These are phyloP conservation scores for Chondrilla cf. caribensis DNA, from an alignment of 37 sponge, comb jelly and placozoan species.

Conservation along the genomic window DNA sequence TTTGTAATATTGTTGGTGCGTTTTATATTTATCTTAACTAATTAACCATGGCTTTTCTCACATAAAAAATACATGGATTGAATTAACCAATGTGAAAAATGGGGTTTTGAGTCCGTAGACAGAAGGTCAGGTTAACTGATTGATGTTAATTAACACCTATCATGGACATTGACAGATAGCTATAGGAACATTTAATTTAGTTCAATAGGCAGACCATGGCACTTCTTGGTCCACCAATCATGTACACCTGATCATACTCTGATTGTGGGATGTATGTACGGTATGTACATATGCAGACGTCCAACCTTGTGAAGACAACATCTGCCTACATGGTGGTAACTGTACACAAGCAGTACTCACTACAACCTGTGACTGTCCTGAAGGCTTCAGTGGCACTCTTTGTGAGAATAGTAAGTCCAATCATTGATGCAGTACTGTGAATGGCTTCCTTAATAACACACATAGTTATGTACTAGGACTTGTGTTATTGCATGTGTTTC, in stretches of 20 bases:
- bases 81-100: background rate
- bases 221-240: no score
- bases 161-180: no score
- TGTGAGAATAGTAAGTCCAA: slow-evolving; percentile 25
- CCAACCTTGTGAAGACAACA: slow-evolving; percentile 10
- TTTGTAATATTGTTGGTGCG: no score
- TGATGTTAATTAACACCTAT: background rate
- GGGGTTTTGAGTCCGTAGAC: background rate
- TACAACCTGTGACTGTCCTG: slow-evolving; percentile 18
- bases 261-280: no score
- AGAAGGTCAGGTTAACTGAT: background rate
- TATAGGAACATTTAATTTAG: no score
- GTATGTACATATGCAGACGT: no score
- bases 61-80: background rate
- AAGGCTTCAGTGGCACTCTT: slow-evolving; percentile 23
- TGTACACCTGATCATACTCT: no score
- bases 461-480: no score
- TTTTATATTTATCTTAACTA: no score
- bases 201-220: no score
- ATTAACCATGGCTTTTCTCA: no score
- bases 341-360: slow-evolving; percentile 7
- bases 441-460: background rate
- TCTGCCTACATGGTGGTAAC: slow-evolving; percentile 34
- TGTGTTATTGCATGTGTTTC: no score
- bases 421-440: background rate